Base-by-base conservation (phyloP, 2,797 vertebrate genomes). In the Pyrocephalus nanus region DNA sequence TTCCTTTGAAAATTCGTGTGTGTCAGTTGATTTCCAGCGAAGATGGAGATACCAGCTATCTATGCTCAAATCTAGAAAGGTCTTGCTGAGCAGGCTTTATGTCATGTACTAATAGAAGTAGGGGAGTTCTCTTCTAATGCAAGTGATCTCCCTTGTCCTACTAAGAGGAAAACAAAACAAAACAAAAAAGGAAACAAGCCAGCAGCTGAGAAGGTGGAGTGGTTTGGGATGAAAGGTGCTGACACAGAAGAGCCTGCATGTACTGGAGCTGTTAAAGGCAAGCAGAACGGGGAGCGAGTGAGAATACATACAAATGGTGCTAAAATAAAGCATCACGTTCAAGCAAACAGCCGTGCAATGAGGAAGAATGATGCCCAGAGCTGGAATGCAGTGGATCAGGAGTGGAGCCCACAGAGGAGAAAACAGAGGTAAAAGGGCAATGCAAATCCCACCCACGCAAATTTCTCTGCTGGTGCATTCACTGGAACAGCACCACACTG, bases 1-100 rank as follows among this genome's bases (percentile, higher is more conserved):
- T 88, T 76, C 50, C 58, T 93, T 86, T 84, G 62, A 91, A 51
- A 75, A 90, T 84, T 67, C 86, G 50, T 86, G 88, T 91, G 30
- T 75, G 61, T 67, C 50, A 53, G 51, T 48, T 70, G 50, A 86
- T 78, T 92, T 95, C 70, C 48, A 86, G 36, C 20, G 62, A 93
- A 92, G 70, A 57, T 65, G 55, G 32, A 78, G 82, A 88, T 69
- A 86, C 17, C 69, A 69, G 43, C 9, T 90, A 64, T 83, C 66
- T 65, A 0, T 32, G 9, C 70, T 62, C 1, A 3, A 18, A 90
- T 90, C 91, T 83, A 75, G 54, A 80, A 91, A 72, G 18, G 22
- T 23, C 29, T 90, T 86, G 65, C 30, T 86, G 54, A 75, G 36
- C 14, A 53, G 81, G 54, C 22, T 81, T 74, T 78, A 9, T 66